phyloP scores from a whole-genome alignment of 1,140 invertebrate genomes.

The Diachasmimorpha longicaudata region DNA sequence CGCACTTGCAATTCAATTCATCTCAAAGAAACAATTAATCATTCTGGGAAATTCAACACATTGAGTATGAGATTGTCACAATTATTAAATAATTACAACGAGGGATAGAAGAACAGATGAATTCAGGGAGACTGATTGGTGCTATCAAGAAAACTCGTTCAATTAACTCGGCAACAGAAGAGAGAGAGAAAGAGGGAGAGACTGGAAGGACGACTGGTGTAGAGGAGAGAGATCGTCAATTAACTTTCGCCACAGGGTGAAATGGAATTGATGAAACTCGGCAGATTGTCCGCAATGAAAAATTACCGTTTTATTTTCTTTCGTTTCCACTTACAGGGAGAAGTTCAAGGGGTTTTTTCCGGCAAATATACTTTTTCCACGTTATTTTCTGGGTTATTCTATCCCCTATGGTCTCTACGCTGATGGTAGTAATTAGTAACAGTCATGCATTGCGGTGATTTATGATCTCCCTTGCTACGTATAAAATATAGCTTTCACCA shows the following conservation, averaged over 20 bases:
- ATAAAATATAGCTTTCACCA: no score
- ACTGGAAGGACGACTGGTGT: neutral
- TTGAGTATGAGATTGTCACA: neutral
- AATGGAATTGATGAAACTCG: constrained; percentile 14
- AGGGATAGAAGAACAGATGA: neutral
- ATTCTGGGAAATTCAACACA: neutral
- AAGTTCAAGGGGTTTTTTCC: neutral
- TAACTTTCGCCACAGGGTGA: constrained; percentile 8
- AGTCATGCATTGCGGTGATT: no score
- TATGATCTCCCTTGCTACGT: no score
- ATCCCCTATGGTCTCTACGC: neutral
- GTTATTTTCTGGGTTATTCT: neutral
- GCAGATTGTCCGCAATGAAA: neutral
- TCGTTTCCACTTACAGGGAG: neutral
- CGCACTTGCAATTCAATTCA: constrained; percentile 17
- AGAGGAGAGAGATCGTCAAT: neutral
- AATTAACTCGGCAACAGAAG: neutral
- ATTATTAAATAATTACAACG: neutral
- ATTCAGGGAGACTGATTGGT: constrained; percentile 1
- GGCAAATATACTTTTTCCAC: neutral
- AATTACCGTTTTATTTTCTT: neutral
- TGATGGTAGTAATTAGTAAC: neutral
- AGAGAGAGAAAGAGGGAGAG: constrained; percentile 3
- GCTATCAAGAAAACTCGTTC: constrained; percentile 17
- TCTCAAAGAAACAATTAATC: neutral